Base-by-base conservation (phyloP, 2,113 vertebrate genomes). In the Dendropsophus ebraccatus region DNA sequence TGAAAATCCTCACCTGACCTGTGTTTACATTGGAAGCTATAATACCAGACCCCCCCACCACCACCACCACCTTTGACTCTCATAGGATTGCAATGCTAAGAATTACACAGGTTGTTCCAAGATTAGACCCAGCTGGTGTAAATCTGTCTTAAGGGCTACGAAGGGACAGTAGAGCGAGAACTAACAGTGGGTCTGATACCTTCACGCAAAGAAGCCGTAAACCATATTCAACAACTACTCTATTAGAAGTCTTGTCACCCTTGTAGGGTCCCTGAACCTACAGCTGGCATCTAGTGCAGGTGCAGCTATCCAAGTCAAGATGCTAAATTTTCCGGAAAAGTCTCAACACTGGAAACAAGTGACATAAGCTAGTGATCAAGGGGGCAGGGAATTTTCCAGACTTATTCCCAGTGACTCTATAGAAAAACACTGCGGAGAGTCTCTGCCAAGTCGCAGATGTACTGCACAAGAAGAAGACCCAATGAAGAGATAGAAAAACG, bases 81-180 rank as follows among this genome's bases (percentile, higher is more conserved):
- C 69, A n/a, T 12, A 45, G 84, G 74, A 11, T 10, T 35, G 10
- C 17, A 69, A 41, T 70, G 62, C 65, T 79, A 69, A 30, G 76
- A 79, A 67, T 86, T 13, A 78, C 45, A 52, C 47, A 78, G 30
- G 70, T 77, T 50, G 83, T 69, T 79, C 75, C 49, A 70, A 86
- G 80, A 76, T 10, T 84, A 60, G 60, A 28, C 50, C 30, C 82
- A 58, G 52, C 35, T 21, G n/a, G n/a, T 14, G 60, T 1, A n/a
- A 8, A 65, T 28, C 2, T 10, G 19, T 16, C 14, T 4, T 58
- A 23, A 23, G 54, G 54, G 54, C 54, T 56, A 54, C 1, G 54
- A 56, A 56, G 23, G 19, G 4, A 56, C 52, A 5, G 54, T 56
- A 23, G 21, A 7, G 6, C 54, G 23, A 1, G 21, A 7, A 41